phyloP scores from a whole-genome alignment of 2,797 vertebrate genomes.

The Novumbra hubbsi region DNA sequence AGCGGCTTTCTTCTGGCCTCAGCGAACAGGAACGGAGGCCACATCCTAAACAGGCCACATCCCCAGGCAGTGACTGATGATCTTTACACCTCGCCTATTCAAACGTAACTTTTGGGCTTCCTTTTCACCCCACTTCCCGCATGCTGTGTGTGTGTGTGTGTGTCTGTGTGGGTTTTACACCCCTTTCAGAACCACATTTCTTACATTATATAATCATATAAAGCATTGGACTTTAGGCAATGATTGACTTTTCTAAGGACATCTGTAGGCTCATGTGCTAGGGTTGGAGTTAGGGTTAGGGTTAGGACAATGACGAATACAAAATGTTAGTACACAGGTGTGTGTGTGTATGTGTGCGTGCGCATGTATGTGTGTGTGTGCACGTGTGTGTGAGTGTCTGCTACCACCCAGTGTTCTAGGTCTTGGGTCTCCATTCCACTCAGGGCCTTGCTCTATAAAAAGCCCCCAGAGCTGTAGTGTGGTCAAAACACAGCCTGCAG shows the following conservation, averaged over 20 bases:
- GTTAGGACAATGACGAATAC: too few species aligned
- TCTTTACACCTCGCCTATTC: conserved; percentile 36
- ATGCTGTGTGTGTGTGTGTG: too few species aligned
- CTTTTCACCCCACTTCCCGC: conserved; percentile 29
- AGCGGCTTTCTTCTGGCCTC: conserved; percentile 47
- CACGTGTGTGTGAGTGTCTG: background rate
- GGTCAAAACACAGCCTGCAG: conserved; percentile 59
- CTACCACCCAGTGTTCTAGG: conserved; percentile 14
- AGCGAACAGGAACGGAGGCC: conserved; percentile 48
- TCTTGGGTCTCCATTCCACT: conserved; percentile 48
- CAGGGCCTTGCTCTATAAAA: conserved; percentile 60
- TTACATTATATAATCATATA: too few species aligned
- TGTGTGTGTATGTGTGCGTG: conserved; percentile 38
- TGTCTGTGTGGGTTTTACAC: too few species aligned
- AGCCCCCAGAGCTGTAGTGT: conserved; percentile 53
- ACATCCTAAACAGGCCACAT: conserved; percentile 14
- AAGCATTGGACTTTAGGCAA: too few species aligned
- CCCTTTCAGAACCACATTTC: too few species aligned
- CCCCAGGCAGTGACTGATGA: conserved; percentile 15
- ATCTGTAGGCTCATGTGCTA: too few species aligned
- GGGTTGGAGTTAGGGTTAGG: too few species aligned
- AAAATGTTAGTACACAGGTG: background rate
- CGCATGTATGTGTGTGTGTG: conserved; percentile 23
- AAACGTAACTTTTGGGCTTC: conserved; percentile 46
- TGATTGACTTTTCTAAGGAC: too few species aligned